phyloP scores from a whole-genome alignment of 1,140 invertebrate genomes.

The Hylyphantes graminicola region DNA sequence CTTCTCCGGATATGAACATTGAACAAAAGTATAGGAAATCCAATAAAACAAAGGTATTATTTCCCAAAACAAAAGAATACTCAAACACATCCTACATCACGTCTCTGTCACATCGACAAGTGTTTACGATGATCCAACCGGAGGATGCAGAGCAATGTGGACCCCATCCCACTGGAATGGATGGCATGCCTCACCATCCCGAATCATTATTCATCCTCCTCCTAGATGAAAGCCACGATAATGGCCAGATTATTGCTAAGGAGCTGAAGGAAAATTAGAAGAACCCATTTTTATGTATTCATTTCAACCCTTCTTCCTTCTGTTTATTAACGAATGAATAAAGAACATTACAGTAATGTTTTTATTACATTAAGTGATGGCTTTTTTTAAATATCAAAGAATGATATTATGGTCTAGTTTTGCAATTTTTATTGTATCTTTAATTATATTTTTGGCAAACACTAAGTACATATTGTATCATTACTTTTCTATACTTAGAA shows the following conservation, averaged over 20 bases:
- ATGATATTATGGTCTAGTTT: no score
- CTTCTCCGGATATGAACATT: neutral
- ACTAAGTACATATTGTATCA: no score
- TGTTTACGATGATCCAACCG: constrained; percentile 50
- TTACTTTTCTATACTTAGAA: no score
- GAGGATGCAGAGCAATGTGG: neutral
- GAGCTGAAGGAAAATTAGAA: no score
- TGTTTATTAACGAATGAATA: neutral
- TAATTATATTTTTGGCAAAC: no score
- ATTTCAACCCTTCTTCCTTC: neutral
- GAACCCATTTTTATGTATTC: constrained; percentile 18
- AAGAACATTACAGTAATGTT: no score
- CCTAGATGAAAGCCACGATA: constrained; percentile 54
- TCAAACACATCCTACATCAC: constrained; percentile 49
- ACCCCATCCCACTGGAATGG: constrained; percentile 23
- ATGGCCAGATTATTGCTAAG: constrained; percentile 46
- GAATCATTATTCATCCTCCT: constrained; percentile 56
- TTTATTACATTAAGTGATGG: no score
- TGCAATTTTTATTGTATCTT: no score
- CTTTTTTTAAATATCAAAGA: no score
- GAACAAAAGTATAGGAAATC: constrained; percentile 8
- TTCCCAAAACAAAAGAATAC: constrained; percentile 1
- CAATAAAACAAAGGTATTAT: constrained; percentile 53
- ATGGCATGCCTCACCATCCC: constrained; percentile 46
- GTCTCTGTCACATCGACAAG: constrained; percentile 37